Percentiles rank a stretch among this genome's conserved stretches.
Conservation (phyloP, 2,113 vertebrate genomes). For the Peucedramus taeniatus region DNA sequence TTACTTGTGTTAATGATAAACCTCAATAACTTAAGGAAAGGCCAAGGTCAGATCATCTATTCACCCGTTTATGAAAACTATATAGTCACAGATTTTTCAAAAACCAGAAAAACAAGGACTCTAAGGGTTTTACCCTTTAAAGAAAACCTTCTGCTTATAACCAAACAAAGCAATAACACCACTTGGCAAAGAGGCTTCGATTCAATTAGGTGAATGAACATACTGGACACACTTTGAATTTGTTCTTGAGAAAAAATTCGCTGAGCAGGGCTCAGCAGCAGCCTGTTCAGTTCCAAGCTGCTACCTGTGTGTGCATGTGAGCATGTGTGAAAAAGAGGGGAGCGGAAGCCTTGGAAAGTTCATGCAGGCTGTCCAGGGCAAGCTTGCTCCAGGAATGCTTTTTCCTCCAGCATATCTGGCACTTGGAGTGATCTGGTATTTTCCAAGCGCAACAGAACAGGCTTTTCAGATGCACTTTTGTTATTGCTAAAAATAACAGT, state of each 20-base stretch:
- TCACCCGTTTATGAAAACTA: not conserved
- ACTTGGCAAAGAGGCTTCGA: not conserved
- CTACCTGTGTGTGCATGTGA: not conserved
- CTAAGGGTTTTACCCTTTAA: not conserved
- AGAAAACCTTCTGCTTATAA: not conserved
- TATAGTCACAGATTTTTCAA: not conserved
- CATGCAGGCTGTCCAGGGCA: not conserved
- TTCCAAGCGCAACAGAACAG: not conserved
- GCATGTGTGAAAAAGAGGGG: not conserved
- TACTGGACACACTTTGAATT: not conserved
- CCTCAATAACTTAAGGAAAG: not conserved
- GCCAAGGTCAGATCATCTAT: not conserved
- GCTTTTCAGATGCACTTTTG: slow-evolving; percentile 30
- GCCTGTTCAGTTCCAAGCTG: not conserved
- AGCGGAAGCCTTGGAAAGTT: not conserved
- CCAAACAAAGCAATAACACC: not conserved
- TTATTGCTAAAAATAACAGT: slow-evolving; percentile 37
- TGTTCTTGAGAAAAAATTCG: not conserved
- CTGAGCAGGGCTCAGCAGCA: not conserved
- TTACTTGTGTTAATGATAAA: not conserved
- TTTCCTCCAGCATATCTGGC: not conserved
- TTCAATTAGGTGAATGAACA: not conserved
- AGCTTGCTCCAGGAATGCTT: not conserved
- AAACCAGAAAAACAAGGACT: not conserved
- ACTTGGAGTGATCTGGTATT: not conserved